Percentiles rank a stretch among this genome's conserved stretches.
Evolutionary conservation across 2,113 vertebrate genomes (phyloP).

Genomic region (Dasypus novemcinctus): DNA sequence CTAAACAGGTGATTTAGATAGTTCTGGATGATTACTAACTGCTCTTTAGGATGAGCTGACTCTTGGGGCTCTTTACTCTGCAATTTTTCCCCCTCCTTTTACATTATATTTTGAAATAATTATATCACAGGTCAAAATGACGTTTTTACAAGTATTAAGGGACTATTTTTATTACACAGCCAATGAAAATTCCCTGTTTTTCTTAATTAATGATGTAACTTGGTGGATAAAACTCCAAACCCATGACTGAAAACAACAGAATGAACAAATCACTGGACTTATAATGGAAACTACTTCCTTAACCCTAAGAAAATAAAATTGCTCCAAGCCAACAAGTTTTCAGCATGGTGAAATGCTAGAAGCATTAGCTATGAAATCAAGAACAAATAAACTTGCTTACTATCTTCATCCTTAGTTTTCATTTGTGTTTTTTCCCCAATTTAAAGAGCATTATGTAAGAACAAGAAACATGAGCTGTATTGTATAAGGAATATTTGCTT

Average conservation of each 20-base stretch:
- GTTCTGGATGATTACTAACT: no score
- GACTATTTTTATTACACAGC: not conserved
- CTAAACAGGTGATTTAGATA: no score
- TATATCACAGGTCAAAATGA: not conserved
- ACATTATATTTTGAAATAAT: not conserved
- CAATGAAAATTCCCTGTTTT: not conserved
- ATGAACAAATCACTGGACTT: not conserved
- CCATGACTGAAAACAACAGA: not conserved
- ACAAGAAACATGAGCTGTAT: not conserved
- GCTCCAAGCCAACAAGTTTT: not conserved
- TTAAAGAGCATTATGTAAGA: not conserved
- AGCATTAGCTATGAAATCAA: not conserved
- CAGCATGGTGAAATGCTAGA: not conserved
- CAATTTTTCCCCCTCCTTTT: not conserved
- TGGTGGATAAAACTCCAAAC: not conserved
- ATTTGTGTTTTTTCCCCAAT: not conserved
- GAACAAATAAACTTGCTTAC: not conserved
- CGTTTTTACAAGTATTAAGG: not conserved
- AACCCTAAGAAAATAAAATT: not conserved
- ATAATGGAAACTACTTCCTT: not conserved
- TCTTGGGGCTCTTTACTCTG: no score
- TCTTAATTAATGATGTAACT: not conserved
- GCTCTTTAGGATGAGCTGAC: no score
- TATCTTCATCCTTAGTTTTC: not conserved
- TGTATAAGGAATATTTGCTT: not conserved